These are phyloP conservation scores for Calidris pygmaea DNA, from an alignment of 2,113 vertebrate species.

Conservation along the genomic window DNA sequence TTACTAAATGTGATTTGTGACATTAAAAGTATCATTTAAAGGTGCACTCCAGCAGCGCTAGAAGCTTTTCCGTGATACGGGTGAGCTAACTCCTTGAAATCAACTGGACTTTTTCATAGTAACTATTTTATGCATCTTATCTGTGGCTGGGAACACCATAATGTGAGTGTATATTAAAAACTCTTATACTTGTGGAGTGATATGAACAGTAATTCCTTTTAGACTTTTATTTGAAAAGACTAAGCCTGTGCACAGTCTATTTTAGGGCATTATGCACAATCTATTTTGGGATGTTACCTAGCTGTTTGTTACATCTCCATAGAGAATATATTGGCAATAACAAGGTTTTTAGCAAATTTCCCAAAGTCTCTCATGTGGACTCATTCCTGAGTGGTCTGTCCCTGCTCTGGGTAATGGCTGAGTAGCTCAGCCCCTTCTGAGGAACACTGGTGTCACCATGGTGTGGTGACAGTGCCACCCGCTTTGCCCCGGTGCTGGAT, in stretches of 20 bases:
- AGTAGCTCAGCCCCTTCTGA: neutral
- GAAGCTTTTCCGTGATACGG: neutral
- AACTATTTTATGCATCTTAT: neutral
- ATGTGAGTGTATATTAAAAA: neutral
- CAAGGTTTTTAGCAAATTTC: neutral
- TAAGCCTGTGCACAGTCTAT: neutral
- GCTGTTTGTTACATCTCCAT: neutral
- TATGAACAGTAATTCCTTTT: neutral
- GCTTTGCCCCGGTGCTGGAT: neutral
- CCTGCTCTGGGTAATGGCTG: fast-evolving
- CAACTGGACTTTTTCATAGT: neutral
- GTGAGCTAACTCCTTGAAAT: neutral
- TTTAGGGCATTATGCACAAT: neutral
- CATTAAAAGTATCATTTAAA: neutral
- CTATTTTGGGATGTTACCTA: neutral
- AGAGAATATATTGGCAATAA: neutral
- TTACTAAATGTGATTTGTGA: neutral
- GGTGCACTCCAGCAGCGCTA: neutral
- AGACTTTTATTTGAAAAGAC: neutral
- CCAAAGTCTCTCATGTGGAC: neutral
- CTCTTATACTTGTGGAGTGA: neutral
- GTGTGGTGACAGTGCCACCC: neutral
- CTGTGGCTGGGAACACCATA: neutral
- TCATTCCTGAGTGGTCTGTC: neutral
- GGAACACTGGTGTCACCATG: neutral